These are phyloP conservation scores for Tautogolabrus adspersus DNA, from an alignment of 2,113 vertebrate genomes.

Conservation along the genomic window DNA sequence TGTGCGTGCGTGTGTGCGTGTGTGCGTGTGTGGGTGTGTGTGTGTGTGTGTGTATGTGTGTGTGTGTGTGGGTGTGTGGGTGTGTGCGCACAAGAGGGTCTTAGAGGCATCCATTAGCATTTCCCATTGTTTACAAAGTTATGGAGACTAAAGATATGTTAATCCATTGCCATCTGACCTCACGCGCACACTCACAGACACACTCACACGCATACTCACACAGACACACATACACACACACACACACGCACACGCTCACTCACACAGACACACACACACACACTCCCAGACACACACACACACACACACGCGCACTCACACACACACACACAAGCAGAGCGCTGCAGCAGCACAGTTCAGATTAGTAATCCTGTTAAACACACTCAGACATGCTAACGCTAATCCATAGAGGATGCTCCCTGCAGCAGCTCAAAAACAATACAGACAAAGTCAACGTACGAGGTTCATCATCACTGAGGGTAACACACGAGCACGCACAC, in stretches of 20 bases:
- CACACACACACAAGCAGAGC: constrained; percentile 19
- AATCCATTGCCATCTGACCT: constrained; percentile 53
- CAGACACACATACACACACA: constrained; percentile 32
- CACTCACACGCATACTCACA: constrained; percentile 9
- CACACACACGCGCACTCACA: constrained; percentile 10
- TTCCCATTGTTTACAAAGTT: constrained; percentile 52
- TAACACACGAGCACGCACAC: neutral
- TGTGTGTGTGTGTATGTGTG: neutral
- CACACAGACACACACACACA: constrained; percentile 19
- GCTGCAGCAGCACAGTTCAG: constrained; percentile 54
- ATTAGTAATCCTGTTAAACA: constrained; percentile 81
- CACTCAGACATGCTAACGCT: constrained; percentile 62
- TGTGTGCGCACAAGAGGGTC: neutral
- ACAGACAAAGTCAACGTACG: constrained; percentile 17
- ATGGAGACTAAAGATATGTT: constrained; percentile 22
- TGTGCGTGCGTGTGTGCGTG: constrained; percentile 24
- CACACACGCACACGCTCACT: constrained; percentile 2
- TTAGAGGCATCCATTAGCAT: constrained; percentile 6
- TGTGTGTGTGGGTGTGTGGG: constrained; percentile 17
- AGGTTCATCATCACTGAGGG: constrained; percentile 3
- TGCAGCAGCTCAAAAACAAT: constrained; percentile 60
- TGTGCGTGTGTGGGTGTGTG: neutral
- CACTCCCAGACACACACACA: neutral
- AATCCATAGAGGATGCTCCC: constrained; percentile 67
- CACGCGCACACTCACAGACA: neutral